phyloP scores from a whole-genome alignment of 2,888 invertebrate genomes.

The Eudasyphora cyanicolor region DNA sequence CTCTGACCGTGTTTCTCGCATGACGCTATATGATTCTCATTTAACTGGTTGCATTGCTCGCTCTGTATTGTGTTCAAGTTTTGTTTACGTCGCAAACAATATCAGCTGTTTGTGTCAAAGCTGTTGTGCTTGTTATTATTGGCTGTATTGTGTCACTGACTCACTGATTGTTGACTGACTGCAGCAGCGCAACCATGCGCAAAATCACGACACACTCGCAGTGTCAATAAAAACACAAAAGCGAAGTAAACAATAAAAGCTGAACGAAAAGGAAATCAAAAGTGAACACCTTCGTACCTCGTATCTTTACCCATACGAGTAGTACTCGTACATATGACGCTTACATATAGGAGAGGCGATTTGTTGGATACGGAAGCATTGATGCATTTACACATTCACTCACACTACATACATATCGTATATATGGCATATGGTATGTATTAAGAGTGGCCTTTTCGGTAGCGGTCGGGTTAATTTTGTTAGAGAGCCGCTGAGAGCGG shows the following conservation, averaged over 20 bases:
- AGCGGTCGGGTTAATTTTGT: not conserved
- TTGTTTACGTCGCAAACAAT: constrained; percentile 11
- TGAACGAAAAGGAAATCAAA: constrained; percentile 42
- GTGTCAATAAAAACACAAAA: constrained; percentile 56
- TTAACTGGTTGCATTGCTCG: no score
- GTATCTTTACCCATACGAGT: not conserved
- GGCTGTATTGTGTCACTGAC: not conserved
- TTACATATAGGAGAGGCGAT: not conserved
- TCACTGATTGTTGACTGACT: not conserved
- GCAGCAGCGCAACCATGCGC: constrained; percentile 1
- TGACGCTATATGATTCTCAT: no score
- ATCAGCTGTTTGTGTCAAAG: constrained; percentile 44
- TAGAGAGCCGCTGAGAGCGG: not conserved
- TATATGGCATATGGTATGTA: not conserved
- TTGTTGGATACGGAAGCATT: not conserved
- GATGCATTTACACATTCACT: not conserved
- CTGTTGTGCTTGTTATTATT: not conserved
- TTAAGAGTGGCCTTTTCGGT: not conserved
- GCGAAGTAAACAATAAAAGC: constrained; percentile 60
- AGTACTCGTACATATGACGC: no score
- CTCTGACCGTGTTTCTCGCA: no score
- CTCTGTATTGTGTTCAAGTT: constrained; percentile 3
- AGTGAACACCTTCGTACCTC: not conserved
- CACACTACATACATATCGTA: no score
- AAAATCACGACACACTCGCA: constrained; percentile 45